Percentiles rank a stretch among this genome's conserved stretches.
phyloP scores from a whole-genome alignment of 2,113 vertebrate genomes.

The Pachyramphus minor region DNA sequence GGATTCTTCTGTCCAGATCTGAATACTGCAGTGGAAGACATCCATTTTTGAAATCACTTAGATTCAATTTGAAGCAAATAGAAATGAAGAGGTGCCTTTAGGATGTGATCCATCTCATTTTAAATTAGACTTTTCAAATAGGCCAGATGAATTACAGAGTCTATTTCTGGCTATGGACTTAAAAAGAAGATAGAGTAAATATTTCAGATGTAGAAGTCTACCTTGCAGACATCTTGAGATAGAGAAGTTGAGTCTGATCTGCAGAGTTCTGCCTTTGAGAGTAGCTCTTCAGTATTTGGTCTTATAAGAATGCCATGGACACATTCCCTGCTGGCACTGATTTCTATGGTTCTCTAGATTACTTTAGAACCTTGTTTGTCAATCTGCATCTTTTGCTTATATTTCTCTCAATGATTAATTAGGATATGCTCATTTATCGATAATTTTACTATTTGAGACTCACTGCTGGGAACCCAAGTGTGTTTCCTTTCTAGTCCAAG shows the following conservation, averaged over 20 bases:
- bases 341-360: background rate
- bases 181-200: background rate
- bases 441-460: background rate
- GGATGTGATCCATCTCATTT: background rate
- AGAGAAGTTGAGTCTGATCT: background rate
- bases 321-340: background rate
- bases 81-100: background rate
- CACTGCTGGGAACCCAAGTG: background rate
- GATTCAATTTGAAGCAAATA: background rate
- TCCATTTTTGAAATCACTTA: background rate
- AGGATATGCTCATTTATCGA: background rate
- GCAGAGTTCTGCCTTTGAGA: background rate
- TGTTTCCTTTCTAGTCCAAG: background rate
- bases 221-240: background rate
- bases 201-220: background rate
- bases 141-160: background rate
- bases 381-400: background rate
- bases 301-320: background rate
- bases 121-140: background rate
- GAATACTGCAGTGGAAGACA: background rate
- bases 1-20: background rate
- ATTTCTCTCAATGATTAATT: conserved; percentile 2
- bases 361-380: background rate
- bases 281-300: background rate
- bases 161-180: background rate